Percentiles rank a stretch among this genome's conserved stretches.
Evolutionary conservation across 2,888 invertebrate genomes (phyloP).

Genomic region (Campoplex capitator): DNA sequence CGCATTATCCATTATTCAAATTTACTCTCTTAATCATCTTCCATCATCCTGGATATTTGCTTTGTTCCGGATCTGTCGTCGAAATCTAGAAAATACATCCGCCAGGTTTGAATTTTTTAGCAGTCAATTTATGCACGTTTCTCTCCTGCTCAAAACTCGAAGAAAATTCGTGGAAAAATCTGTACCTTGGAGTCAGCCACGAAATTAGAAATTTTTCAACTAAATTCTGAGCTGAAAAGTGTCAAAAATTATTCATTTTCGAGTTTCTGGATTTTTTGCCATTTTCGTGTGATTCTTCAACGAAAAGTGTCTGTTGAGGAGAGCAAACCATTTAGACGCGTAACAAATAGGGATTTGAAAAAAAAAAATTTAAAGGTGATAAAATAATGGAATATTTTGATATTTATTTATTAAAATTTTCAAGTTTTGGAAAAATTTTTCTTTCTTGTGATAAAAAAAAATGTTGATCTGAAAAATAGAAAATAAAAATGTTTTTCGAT

Average conservation of each 20-base stretch:
- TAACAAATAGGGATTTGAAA: too few relatives aligned
- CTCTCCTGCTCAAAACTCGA: background rate
- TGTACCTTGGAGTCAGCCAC: background rate
- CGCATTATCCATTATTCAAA: slow-evolving; percentile 9
- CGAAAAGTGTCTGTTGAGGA: background rate
- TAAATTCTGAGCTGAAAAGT: background rate
- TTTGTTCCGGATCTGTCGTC: background rate
- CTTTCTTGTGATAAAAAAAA: too few relatives aligned
- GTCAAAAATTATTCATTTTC: background rate
- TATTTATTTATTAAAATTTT: too few relatives aligned
- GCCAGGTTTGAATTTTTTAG: background rate
- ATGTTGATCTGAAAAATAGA: too few relatives aligned
- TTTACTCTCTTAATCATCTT: background rate
- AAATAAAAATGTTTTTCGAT: too few relatives aligned
- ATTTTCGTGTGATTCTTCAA: too few relatives aligned
- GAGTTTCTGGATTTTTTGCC: background rate
- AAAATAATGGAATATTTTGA: too few relatives aligned
- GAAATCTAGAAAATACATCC: background rate
- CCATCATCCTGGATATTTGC: background rate
- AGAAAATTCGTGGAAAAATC: background rate
- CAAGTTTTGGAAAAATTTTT: too few relatives aligned
- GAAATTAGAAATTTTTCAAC: background rate
- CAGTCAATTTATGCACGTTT: background rate
- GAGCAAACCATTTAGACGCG: too few relatives aligned
- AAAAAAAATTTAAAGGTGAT: too few relatives aligned